A percentile compares a stretch with the other conserved stretches of the same genome.
phyloP scores from a whole-genome alignment of 2,113 vertebrate species.

The Myrmecophaga tridactyla region DNA sequence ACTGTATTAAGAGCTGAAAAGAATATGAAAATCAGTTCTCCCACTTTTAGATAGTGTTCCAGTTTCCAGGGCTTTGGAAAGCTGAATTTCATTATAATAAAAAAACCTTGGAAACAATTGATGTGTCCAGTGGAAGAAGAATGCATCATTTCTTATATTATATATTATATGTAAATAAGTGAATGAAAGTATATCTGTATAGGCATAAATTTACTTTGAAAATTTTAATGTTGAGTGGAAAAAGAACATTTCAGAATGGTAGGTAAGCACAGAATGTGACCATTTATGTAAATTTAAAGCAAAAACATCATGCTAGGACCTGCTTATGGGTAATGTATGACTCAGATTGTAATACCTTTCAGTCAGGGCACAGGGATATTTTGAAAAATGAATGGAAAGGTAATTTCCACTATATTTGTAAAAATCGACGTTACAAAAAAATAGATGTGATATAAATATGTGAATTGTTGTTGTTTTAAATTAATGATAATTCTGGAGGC shows the following conservation, averaged over 20 bases:
- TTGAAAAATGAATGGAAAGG: neutral
- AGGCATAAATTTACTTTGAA: neutral
- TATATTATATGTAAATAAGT: neutral
- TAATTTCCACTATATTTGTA: neutral
- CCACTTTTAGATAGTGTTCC: neutral
- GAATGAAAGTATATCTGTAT: neutral
- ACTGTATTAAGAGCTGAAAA: neutral
- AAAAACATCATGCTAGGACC: fast-evolving
- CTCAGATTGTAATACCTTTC: neutral
- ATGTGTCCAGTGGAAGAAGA: neutral
- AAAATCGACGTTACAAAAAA: neutral
- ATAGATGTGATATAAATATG: neutral
- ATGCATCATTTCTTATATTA: neutral
- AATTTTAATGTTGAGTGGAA: neutral
- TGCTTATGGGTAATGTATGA: neutral
- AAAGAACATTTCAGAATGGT: neutral
- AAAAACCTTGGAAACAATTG: neutral
- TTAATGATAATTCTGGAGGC: neutral
- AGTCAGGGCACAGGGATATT: neutral
- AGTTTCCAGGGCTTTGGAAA: neutral
- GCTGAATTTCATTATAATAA: neutral
- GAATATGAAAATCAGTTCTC: neutral
- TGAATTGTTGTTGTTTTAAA: neutral
- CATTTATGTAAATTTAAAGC: neutral
- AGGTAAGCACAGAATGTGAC: neutral